These are phyloP conservation scores for Hoplodrina ambigua DNA, from an alignment of 2,888 invertebrate genomes.

Conservation along the genomic window DNA sequence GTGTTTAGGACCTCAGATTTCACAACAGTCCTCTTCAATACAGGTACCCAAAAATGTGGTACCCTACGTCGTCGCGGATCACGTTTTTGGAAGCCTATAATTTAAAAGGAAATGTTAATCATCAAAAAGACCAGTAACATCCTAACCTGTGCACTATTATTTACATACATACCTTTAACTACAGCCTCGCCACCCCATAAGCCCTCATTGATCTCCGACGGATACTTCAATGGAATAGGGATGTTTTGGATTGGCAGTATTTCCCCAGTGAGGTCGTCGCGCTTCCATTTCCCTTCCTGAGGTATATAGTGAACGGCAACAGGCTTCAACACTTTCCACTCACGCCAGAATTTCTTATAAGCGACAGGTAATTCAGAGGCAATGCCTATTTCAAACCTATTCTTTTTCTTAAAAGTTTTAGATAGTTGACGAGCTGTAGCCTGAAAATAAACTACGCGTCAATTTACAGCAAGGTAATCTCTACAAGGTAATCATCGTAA, in stretches of 20 bases:
- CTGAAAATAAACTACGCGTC: constrained; percentile 76
- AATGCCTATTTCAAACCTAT: constrained; percentile 92
- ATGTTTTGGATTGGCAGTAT: constrained; percentile 94
- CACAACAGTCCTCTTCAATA: constrained; percentile 94
- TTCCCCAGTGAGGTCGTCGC: constrained; percentile 93
- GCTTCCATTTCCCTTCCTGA: constrained; percentile 93
- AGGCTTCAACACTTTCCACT: constrained; percentile 94
- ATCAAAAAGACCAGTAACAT: constrained; percentile 10
- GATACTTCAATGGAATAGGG: constrained; percentile 94
- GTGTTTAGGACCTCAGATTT: constrained; percentile 97
- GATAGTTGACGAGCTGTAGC: constrained; percentile 85
- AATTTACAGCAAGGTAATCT: constrained; percentile 67
- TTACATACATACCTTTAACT: constrained; percentile 91
- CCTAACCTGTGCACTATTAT: constrained; percentile 34
- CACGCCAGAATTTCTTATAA: constrained; percentile 96
- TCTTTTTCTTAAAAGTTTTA: constrained; percentile 87
- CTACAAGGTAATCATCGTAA: constrained; percentile 56
- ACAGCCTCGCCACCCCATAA: constrained; percentile 99
- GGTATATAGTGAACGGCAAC: constrained; percentile 93
- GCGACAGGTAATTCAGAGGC: constrained; percentile 93
- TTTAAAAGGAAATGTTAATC: background rate
- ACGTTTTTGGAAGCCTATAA: constrained; percentile 92
- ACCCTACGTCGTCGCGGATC: constrained; percentile 91
- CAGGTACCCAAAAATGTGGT: constrained; percentile 97
- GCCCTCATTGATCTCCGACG: constrained; percentile 95